Evolutionary conservation across 2,797 vertebrate genomes (phyloP), one percentile per base, ranked within the genome.

Genomic region (Rhinichthys osculus): DNA sequence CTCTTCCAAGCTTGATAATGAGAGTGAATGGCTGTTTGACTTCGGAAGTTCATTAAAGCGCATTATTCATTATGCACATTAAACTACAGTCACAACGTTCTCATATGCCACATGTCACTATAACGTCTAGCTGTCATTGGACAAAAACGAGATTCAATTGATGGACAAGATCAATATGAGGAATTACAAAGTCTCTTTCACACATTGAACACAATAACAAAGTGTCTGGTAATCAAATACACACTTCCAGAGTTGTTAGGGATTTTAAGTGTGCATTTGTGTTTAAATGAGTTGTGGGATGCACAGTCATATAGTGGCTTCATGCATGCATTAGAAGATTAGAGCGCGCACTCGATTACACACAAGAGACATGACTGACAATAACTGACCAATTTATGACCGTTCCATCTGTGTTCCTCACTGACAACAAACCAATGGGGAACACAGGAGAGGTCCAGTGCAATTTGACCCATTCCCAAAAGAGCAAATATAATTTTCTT

Each of bases 261-360:
- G n/a, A 27, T 62, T 62, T 14, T 13, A 62, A 30, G 42, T 50
- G 81, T 44, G 19, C 50, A 44, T 44, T 4, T 35, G 67, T 82
- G n/a, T 66, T 66, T 83, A 67, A 83, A 52, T 40, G 44, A 69
- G 71, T n/a, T 23, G 21, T 76, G 81, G 54, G 16, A 76, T 83
- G 71, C 82, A 66, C 19, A 52, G 30, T 78, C 82, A 69, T 67
- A 42, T 38, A 67, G 62, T 3, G 23, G 47, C 62, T 67, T 10
- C 47, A 69, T 2, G n/a, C 62, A 54, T 42, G 62, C 44, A 42
- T n/a, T 67, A 54, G 44, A 16, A 57, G 33, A 78, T 84, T 84
- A 84, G 62, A 76, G 14, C 38, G 23, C 42, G 76, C 5, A 17
- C 42, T 57, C 52, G 23, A 84, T 84, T 84, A 78, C 52, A 77